Evolutionary conservation across 2,113 vertebrate genomes (phyloP), one percentile per base, ranked within the genome.

Genomic region (Gambusia affinis): DNA sequence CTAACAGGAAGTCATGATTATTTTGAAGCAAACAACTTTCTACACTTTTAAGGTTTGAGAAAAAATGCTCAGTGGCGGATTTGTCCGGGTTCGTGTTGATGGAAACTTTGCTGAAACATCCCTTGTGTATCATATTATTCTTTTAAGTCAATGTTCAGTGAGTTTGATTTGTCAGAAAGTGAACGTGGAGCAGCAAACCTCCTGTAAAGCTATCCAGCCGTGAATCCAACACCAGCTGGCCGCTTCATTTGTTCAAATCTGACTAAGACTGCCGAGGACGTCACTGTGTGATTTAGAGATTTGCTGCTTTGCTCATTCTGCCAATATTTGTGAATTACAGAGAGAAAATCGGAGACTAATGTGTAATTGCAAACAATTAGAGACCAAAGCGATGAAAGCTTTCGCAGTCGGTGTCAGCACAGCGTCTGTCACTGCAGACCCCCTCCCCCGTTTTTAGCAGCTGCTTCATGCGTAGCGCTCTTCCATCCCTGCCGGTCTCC

Each of bases 191-290:
- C 73, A 47, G 35, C 39, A 62, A 65, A 70, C 57, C 12, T 80
- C 57, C 37, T 24, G 14, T n/a, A 57, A 72, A 61, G 81, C 71
- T 42, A 61, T 42, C 35, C 76, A 14, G 8, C 63, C 64, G 73
- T 42, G 82, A 87, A 89, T 87, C 84, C 80, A 44, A 6, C 72
- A 82, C 80, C 88, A 87, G 85, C 83, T 87, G 87, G 87, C 65
- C 75, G 76, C 76, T 85, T 37, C 35, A 11, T 37, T 74, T 80
- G 65, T 70, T 69, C 72, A 82, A 87, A 79, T 83, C 82, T 82
- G 37, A 73, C 27, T 69, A 62, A 85, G 47, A 78, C 66, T 60
- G 15, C 47, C 30, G 79, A 72, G 72, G 75, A 71, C 64, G 29
- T 72, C 67, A 75, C 67, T 73, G 79, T 76, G 66, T 33, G 19